These are phyloP conservation scores for Sander vitreus DNA, from an alignment of 2,113 vertebrate species.

Conservation along the genomic window DNA sequence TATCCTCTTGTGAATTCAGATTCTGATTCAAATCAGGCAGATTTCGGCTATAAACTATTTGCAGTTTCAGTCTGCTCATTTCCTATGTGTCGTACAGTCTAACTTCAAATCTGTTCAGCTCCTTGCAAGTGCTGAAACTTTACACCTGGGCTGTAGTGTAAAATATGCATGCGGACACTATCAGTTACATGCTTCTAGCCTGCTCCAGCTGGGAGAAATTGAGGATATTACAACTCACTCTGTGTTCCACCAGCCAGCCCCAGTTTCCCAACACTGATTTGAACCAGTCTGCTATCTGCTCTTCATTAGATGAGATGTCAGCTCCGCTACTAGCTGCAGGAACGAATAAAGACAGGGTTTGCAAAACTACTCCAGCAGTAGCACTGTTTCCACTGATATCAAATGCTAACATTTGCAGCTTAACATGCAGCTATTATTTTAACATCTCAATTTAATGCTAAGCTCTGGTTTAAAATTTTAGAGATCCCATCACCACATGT, in stretches of 20 bases:
- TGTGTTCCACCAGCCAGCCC: constrained; percentile 70
- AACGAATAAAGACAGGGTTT: constrained; percentile 42
- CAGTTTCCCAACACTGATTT: constrained; percentile 80
- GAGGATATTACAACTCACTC: constrained; percentile 75
- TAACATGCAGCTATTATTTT: constrained; percentile 7
- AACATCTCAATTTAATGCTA: constrained; percentile 1
- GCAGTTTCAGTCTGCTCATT: constrained; percentile 13
- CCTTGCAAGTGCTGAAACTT: constrained; percentile 68
- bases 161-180: constrained; percentile 81
- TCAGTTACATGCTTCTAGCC: constrained; percentile 75
- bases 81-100: constrained; percentile 3
- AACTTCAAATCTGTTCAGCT: constrained; percentile 77
- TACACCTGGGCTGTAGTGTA: constrained; percentile 74
- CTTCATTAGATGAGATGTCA: constrained; percentile 71
- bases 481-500: background rate
- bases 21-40: too few relatives aligned
- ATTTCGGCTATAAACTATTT: background rate
- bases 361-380: constrained; percentile 37
- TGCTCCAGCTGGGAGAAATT: constrained; percentile 75
- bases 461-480: background rate
- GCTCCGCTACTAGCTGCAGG: constrained; percentile 37
- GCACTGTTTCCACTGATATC: constrained; percentile 17
- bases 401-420: constrained; percentile 16
- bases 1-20: too few relatives aligned
- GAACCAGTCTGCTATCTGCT: constrained; percentile 71